Percentiles rank a stretch among this genome's conserved stretches.
Conservation (phyloP, 1,140 invertebrate genomes). For the Drosophila subobscura region DNA sequence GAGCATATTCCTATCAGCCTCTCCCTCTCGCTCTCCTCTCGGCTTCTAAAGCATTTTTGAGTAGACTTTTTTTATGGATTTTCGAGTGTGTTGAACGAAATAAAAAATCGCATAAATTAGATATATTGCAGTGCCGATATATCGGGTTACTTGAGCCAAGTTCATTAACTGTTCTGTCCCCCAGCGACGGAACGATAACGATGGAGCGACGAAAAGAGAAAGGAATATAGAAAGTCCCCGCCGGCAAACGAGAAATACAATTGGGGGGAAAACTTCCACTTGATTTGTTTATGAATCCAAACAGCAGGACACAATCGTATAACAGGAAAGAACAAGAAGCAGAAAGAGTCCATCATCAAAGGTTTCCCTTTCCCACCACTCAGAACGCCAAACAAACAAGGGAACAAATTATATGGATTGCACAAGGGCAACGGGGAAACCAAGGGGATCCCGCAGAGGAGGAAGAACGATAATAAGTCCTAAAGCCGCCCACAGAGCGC, state of each 20-base stretch:
- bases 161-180: conserved; percentile 64
- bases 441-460: conserved; percentile 1
- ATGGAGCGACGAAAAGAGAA: conserved; percentile 57
- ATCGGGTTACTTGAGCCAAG: conserved; percentile 77
- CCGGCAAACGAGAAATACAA: conserved; percentile 10
- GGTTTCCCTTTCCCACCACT: conserved; percentile 21
- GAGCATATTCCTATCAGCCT: conserved; percentile 54
- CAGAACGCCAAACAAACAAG: conserved; percentile 48
- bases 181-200: no score
- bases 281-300: conserved; percentile 57
- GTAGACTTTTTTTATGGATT: conserved; percentile 70
- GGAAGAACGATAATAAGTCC: conserved; percentile 50
- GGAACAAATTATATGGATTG: conserved; percentile 52
- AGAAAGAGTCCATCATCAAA: conserved; percentile 45
- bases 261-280: conserved; percentile 43
- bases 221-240: conserved; percentile 43
- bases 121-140: conserved; percentile 77
- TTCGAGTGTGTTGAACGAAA: conserved; percentile 72
- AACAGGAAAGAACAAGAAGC: conserved; percentile 53
- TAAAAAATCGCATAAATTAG: conserved; percentile 79
- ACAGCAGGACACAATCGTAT: conserved; percentile 67
- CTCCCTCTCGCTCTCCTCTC: conserved; percentile 34
- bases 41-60: conserved; percentile 59
- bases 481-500: conserved; percentile 53
- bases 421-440: conserved; percentile 7